phyloP scores from a whole-genome alignment of 2,797 vertebrate species.

The Rhinogobio ventralis region DNA sequence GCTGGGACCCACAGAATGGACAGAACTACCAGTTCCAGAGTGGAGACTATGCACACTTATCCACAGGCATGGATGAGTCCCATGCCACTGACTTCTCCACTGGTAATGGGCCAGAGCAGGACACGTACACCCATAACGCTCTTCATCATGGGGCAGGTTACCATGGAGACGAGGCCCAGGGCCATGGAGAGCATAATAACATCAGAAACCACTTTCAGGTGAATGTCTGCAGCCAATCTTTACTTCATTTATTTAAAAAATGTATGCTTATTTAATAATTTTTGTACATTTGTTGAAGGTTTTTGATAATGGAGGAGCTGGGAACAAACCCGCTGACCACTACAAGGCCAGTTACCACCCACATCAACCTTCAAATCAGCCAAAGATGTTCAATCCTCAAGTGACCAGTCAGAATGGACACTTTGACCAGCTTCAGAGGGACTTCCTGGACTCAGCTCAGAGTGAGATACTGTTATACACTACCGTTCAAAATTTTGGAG shows the following conservation, averaged over 20 bases:
- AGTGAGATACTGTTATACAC: conserved; percentile 73
- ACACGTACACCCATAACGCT: conserved; percentile 69
- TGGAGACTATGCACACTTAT: conserved; percentile 71
- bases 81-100: conserved; percentile 72
- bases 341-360: conserved; percentile 86
- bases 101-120: conserved; percentile 75
- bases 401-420: conserved; percentile 70
- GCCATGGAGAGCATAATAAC: conserved; percentile 69
- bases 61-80: conserved; percentile 70
- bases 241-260: neutral
- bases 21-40: conserved; percentile 72
- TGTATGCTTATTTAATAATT: neutral
- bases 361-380: conserved; percentile 77
- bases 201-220: conserved; percentile 83
- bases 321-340: conserved; percentile 68
- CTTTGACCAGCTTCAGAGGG: conserved; percentile 86
- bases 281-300: conserved; percentile 60
- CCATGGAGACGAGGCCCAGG: conserved; percentile 73
- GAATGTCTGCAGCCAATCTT: conserved; percentile 35
- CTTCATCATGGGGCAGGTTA: conserved; percentile 77
- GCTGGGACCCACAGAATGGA: conserved; percentile 76
- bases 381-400: conserved; percentile 75
- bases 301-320: conserved; percentile 69
- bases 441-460: conserved; percentile 85
- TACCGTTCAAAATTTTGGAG: neutral